These are phyloP conservation scores for Mycogona germanica DNA, from an alignment of 2,888 invertebrate species.

Conservation along the genomic window DNA sequence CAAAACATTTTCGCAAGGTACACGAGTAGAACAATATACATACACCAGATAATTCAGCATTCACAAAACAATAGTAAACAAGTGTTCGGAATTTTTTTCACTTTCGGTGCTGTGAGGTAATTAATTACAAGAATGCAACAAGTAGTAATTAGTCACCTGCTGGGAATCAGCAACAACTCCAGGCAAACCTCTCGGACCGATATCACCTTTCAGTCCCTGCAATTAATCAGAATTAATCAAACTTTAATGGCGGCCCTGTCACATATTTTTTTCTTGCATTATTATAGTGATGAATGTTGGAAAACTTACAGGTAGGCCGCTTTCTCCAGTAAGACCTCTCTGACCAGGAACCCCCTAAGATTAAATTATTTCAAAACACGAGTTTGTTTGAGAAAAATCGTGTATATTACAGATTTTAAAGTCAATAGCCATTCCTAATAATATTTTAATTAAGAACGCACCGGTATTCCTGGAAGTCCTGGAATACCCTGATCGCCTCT, in stretches of 20 bases:
- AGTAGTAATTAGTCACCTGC: conserved; percentile 6
- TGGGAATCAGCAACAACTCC: conserved; percentile 23
- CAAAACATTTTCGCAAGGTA: too few relatives aligned
- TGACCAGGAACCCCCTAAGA: conserved; percentile 14
- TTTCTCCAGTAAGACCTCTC: conserved; percentile 16
- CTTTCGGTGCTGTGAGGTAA: neutral
- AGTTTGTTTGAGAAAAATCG: too few relatives aligned
- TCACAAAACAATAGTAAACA: too few relatives aligned
- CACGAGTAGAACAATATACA: too few relatives aligned
- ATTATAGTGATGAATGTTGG: too few relatives aligned
- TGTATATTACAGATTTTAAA: too few relatives aligned
- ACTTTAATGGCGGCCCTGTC: neutral
- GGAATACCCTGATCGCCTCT: conserved; percentile 26
- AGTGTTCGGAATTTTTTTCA: neutral
- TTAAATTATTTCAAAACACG: neutral
- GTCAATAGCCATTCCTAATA: neutral
- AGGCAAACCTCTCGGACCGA: conserved; percentile 24
- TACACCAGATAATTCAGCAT: too few relatives aligned
- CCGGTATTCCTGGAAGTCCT: conserved; percentile 26
- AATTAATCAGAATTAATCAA: neutral
- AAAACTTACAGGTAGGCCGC: conserved; percentile 9
- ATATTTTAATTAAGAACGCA: conserved; percentile 10
- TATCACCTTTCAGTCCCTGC: conserved; percentile 22
- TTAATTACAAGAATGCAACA: neutral
- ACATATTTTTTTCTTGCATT: conserved; percentile 2